Evolutionary conservation across 2,888 invertebrate species (phyloP), one percentile per base, ranked within the genome.

Genomic region (Apodemia hepburni): DNA sequence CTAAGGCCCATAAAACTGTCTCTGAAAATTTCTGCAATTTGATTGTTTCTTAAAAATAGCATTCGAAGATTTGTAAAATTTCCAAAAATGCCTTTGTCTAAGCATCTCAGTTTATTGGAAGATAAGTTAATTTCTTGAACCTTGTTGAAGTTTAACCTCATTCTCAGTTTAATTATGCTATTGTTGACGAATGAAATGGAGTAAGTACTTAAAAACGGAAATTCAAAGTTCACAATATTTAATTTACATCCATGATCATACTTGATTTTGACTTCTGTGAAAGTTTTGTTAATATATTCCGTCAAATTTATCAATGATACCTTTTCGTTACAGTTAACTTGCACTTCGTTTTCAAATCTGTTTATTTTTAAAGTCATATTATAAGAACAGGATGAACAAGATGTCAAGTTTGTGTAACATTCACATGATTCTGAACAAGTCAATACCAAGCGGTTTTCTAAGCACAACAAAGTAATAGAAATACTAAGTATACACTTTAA

Each of bases 1-100:
- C 84, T 81, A 67, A 96, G 85, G 45, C 93, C 93, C 68, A 87
- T 87, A 73, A 96, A 95, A 74, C 93, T 93, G 71, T 87, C 85
- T 67, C 92, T 90, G 74, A 87, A 88, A 73, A 94, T 91, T 69
- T 77, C 85, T 62, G 85, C 78, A 66, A 97, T 92, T 63, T 92
- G 89, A 82, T 97, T 97, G 73, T 92, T 93, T 76, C 94, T 94
- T 73, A 97, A 84, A 78, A 94, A 93, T 69, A 97, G 87, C 82
- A 93, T 93, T 73, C 93, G 92, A 60, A 96, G 86, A 70, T 87
- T 87, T 60, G 77, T 75, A 73, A 93, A 92, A 73, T 88, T 93
- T 81, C 85, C 92, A 79, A 93, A 94, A 67, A 92, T 79, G 49
- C 89, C 87, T 72, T 87, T 91, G 68, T 79, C 90, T 67, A 95